Conservation (phyloP, 1,140 invertebrate species). For the Centruroides vittatus region DNA sequence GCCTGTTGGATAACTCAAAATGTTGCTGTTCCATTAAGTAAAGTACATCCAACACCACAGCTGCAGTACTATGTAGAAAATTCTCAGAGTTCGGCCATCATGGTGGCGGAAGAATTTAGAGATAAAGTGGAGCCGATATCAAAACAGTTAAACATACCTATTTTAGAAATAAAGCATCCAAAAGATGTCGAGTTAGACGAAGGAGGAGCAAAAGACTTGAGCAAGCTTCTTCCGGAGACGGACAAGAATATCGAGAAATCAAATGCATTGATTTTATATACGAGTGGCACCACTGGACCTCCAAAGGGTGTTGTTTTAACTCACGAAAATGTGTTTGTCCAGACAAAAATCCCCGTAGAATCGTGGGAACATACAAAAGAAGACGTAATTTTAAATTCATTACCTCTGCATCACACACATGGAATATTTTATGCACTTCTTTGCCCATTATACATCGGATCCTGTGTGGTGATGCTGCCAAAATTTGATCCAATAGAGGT, state of each 20-base stretch:
- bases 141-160: slow-evolving; percentile 35
- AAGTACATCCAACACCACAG: slow-evolving; percentile 37
- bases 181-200: not conserved
- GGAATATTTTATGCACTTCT: slow-evolving; percentile 70
- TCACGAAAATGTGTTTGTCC: slow-evolving; percentile 43
- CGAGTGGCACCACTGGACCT: slow-evolving; percentile 23
- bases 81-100: slow-evolving; percentile 48
- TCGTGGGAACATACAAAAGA: slow-evolving; percentile 53
- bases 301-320: slow-evolving; percentile 24
- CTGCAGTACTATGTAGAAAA: slow-evolving; percentile 63
- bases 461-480: slow-evolving; percentile 47
- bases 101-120: slow-evolving; percentile 50
- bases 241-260: not conserved
- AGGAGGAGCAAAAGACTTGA: not conserved
- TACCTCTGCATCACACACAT: slow-evolving; percentile 79
- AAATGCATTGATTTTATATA: slow-evolving; percentile 20
- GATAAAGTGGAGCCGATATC: slow-evolving; percentile 44
- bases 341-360: slow-evolving; percentile 42
- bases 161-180: slow-evolving; percentile 39
- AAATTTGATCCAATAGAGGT: slow-evolving; percentile 41
- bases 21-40: slow-evolving; percentile 33
- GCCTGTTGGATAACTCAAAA: slow-evolving; percentile 76
- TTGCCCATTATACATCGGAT: slow-evolving; percentile 53
- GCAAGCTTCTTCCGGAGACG: not conserved
- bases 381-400: slow-evolving; percentile 61